Evolutionary conservation across 2,888 invertebrate genomes (phyloP).

Genomic region (Lomographa bimaculata): DNA sequence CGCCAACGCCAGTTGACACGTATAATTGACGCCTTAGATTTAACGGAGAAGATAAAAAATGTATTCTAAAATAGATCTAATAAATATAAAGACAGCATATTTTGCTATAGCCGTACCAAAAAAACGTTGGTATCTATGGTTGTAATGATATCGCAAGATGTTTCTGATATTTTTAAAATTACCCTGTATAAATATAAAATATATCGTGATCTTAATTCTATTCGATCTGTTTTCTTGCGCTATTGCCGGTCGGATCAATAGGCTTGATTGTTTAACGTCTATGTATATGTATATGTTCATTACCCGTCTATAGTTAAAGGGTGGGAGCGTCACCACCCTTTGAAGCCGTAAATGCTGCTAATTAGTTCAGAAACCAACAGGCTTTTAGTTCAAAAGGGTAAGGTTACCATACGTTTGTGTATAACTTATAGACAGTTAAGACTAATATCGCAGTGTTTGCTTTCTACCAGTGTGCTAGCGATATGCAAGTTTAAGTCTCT

Average conservation of each 20-base stretch:
- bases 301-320: constrained; percentile 14
- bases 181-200: constrained; percentile 8
- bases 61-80: no score
- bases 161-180: no score
- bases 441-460: no score
- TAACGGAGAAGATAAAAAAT: no score
- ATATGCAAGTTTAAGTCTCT: no score
- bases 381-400: constrained; percentile 49
- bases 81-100: no score
- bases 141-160: no score
- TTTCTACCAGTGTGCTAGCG: no score
- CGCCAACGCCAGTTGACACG: no score
- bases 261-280: constrained; percentile 17
- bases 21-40: no score
- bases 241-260: constrained; percentile 9
- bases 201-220: constrained; percentile 19
- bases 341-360: constrained; percentile 51
- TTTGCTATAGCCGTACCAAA: no score
- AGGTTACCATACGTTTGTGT: constrained; percentile 42
- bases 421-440: constrained; percentile 19
- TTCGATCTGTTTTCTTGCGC: constrained; percentile 9
- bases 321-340: constrained; percentile 21
- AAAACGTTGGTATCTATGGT: no score
- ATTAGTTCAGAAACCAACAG: constrained; percentile 52
- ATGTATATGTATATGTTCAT: constrained; percentile 17